These are phyloP conservation scores for Nowickia ferox DNA, from an alignment of 2,888 invertebrate genomes.

Conservation along the genomic window DNA sequence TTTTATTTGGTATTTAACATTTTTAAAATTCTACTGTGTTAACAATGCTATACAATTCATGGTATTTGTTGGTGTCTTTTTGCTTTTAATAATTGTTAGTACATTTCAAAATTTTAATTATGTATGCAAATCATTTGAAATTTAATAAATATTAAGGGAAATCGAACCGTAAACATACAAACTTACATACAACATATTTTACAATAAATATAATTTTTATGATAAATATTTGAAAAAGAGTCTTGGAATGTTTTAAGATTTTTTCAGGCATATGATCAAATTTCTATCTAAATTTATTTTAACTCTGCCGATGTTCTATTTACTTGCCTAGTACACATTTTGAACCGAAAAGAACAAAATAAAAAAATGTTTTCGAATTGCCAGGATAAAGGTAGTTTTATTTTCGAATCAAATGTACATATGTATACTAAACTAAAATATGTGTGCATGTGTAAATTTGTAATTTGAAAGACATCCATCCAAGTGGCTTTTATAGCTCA, in stretches of 20 bases:
- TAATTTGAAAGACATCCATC: constrained; percentile 63
- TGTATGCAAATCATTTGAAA: constrained; percentile 3
- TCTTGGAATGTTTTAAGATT: constrained; percentile 38
- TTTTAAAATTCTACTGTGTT: constrained; percentile 38
- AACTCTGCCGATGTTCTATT: not conserved
- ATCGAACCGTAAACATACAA: not conserved
- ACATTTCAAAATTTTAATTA: not conserved
- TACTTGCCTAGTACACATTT: too few relatives aligned
- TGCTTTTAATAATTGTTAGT: not conserved
- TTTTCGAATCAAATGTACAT: not conserved
- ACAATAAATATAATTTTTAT: constrained; percentile 5
- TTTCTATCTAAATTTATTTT: not conserved
- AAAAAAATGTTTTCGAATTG: not conserved
- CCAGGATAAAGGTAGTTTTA: too few relatives aligned
- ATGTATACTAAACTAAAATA: not conserved
- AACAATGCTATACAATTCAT: constrained; percentile 62
- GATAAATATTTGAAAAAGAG: not conserved
- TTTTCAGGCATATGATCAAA: not conserved
- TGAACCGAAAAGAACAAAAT: too few relatives aligned
- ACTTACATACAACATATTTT: constrained; percentile 9
- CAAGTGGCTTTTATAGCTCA: constrained; percentile 47
- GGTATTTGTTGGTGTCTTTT: constrained; percentile 18
- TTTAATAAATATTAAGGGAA: not conserved
- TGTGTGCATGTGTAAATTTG: not conserved
- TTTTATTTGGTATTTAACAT: constrained; percentile 42